phyloP scores from a whole-genome alignment of 2,888 invertebrate species.

The Pyrrhia umbra region DNA sequence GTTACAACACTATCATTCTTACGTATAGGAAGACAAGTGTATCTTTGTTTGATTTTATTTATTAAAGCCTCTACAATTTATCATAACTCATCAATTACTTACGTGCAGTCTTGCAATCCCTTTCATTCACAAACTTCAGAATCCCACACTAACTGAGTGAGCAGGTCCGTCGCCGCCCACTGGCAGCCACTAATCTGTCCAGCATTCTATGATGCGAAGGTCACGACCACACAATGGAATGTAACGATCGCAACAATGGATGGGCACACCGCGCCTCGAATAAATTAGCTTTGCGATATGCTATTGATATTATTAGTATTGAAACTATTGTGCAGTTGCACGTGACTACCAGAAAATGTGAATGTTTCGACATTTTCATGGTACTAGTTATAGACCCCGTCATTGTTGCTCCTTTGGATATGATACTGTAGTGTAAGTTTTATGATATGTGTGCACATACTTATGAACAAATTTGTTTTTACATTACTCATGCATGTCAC shows the following conservation, averaged over 20 bases:
- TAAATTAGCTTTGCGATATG: constrained; percentile 72
- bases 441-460: too few relatives aligned
- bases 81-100: constrained; percentile 2
- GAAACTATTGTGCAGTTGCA: constrained; percentile 51
- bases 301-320: constrained; percentile 63
- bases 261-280: constrained; percentile 75
- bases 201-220: constrained; percentile 74
- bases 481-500: neutral
- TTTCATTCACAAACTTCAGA: constrained; percentile 37
- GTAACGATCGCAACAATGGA: constrained; percentile 78
- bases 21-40: neutral
- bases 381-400: constrained; percentile 16
- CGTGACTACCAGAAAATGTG: constrained; percentile 50
- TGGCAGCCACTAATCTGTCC: constrained; percentile 59
- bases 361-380: constrained; percentile 41
- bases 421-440: constrained; percentile 31
- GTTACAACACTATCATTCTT: too few relatives aligned
- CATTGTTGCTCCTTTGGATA: constrained; percentile 22
- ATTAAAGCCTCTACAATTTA: neutral
- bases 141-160: constrained; percentile 54
- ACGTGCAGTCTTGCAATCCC: constrained; percentile 34
- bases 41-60: neutral
- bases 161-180: constrained; percentile 66
- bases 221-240: constrained; percentile 82
- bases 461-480: too few relatives aligned